These are phyloP conservation scores for Aphrocallistes beatrix DNA, from an alignment of 37 sponge, comb jelly and placozoan species.

Conservation along the genomic window DNA sequence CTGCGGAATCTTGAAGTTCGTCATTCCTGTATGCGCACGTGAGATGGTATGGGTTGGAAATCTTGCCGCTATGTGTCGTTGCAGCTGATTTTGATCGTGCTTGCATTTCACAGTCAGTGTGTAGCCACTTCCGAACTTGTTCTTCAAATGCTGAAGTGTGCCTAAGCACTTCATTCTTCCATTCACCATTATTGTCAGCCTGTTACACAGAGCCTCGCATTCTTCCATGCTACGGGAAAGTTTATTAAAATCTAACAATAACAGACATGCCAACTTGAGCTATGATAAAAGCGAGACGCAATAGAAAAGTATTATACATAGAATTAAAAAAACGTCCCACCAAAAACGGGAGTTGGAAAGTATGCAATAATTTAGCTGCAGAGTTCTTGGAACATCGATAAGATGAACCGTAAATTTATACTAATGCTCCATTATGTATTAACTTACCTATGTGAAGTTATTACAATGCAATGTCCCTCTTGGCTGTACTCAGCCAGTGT, in stretches of 20 bases:
- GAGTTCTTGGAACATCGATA: no score
- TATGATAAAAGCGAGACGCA: no score
- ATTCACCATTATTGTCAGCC: conserved; percentile 55
- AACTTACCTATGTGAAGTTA: conserved; percentile 47
- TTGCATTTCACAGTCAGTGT: conserved; percentile 48
- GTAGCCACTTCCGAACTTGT: conserved; percentile 57
- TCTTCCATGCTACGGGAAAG: conserved; percentile 38
- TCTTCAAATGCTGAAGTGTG: conserved; percentile 42
- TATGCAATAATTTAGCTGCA: background rate
- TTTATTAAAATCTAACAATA: background rate
- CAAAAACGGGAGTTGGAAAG: background rate
- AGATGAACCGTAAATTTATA: background rate
- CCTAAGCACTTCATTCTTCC: conserved; percentile 43
- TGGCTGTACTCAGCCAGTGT: conserved; percentile 21
- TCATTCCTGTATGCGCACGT: background rate
- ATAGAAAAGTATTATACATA: no score
- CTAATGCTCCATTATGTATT: background rate
- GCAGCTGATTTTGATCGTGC: background rate
- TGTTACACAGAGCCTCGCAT: conserved; percentile 47
- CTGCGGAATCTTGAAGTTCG: background rate
- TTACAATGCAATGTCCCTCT: conserved; percentile 30
- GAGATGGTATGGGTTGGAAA: background rate
- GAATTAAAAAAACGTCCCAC: no score
- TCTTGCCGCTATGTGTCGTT: background rate
- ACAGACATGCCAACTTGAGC: no score